Conservation (phyloP, 1,140 invertebrate species). For the Aporrectodea caliginosa region DNA sequence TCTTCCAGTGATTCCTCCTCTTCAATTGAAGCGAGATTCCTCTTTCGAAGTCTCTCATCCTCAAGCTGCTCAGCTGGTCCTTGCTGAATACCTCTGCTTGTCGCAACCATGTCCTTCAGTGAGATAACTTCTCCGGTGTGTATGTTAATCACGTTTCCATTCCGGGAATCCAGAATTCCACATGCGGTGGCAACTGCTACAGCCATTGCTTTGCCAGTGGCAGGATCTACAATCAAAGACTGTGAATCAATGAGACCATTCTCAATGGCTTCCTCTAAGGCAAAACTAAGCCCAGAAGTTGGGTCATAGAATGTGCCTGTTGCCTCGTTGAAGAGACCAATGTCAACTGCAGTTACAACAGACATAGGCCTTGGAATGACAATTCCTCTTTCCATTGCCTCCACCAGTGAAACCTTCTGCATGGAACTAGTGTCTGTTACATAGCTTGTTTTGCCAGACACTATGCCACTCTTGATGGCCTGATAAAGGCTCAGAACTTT, state of each 20-base stretch:
- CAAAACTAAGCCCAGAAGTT: slow-evolving; percentile 68
- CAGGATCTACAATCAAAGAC: slow-evolving; percentile 28
- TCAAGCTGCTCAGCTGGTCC: slow-evolving; percentile 4
- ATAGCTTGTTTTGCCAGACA: slow-evolving; percentile 68
- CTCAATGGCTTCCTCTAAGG: slow-evolving; percentile 73
- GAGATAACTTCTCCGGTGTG: slow-evolving; percentile 32
- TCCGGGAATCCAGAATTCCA: slow-evolving; percentile 27
- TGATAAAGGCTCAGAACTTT: slow-evolving; percentile 56
- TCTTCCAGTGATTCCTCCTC: slow-evolving; percentile 7
- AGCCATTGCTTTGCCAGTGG: slow-evolving; percentile 31
- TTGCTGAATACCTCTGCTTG: not conserved
- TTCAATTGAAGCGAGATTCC: slow-evolving; percentile 10
- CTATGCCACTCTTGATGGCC: slow-evolving; percentile 65
- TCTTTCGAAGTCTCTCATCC: not conserved
- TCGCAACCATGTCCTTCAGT: slow-evolving; percentile 22
- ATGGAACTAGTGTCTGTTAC: slow-evolving; percentile 76
- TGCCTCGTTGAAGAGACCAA: slow-evolving; percentile 74
- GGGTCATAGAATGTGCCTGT: slow-evolving; percentile 73
- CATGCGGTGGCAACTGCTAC: slow-evolving; percentile 26
- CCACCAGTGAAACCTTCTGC: slow-evolving; percentile 67
- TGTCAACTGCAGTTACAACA: slow-evolving; percentile 74
- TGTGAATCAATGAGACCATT: slow-evolving; percentile 23
- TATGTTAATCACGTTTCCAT: slow-evolving; percentile 33
- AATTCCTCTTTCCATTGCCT: slow-evolving; percentile 58
- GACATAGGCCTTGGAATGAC: slow-evolving; percentile 64